Conservation (phyloP, 2,113 vertebrate genomes). For the Mesocricetus auratus region DNA sequence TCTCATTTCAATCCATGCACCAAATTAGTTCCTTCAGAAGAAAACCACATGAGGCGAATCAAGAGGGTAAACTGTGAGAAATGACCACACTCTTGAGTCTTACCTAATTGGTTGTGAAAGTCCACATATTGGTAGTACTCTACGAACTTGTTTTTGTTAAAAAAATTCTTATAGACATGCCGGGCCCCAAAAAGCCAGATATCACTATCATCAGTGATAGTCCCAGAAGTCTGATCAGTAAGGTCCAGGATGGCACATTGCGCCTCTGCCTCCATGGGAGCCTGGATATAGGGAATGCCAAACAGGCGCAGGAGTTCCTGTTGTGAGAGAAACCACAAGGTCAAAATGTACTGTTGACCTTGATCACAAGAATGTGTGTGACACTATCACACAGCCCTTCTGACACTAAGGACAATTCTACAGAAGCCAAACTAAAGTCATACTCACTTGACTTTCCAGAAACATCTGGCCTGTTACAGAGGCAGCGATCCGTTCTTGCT, state of each 20-base stretch:
- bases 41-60: neutral
- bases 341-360: neutral
- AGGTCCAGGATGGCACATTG: slow-evolving; percentile 95
- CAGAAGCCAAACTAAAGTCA: neutral
- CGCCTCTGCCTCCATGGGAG: slow-evolving; percentile 97
- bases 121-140: slow-evolving; percentile 95
- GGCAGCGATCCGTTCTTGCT: slow-evolving; percentile 94
- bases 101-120: slow-evolving; percentile 95
- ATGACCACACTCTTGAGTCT: slow-evolving; percentile 69
- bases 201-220: slow-evolving; percentile 98
- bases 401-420: rapidly evolving
- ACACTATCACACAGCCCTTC: neutral
- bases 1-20: neutral
- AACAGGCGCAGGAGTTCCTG: slow-evolving; percentile 97
- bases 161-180: slow-evolving; percentile 98
- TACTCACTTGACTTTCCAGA: slow-evolving; percentile 95
- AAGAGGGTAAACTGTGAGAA: neutral
- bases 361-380: neutral
- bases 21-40: neutral
- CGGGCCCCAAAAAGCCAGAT: slow-evolving; percentile 98
- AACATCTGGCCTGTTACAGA: slow-evolving; percentile 98
- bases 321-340: rapidly evolving
- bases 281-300: slow-evolving; percentile 95
- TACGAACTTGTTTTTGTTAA: slow-evolving; percentile 95
- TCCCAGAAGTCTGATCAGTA: slow-evolving; percentile 95